Base-by-base conservation (phyloP, 2,113 vertebrate genomes). In the Rhinopomastus cyanomelas region DNA sequence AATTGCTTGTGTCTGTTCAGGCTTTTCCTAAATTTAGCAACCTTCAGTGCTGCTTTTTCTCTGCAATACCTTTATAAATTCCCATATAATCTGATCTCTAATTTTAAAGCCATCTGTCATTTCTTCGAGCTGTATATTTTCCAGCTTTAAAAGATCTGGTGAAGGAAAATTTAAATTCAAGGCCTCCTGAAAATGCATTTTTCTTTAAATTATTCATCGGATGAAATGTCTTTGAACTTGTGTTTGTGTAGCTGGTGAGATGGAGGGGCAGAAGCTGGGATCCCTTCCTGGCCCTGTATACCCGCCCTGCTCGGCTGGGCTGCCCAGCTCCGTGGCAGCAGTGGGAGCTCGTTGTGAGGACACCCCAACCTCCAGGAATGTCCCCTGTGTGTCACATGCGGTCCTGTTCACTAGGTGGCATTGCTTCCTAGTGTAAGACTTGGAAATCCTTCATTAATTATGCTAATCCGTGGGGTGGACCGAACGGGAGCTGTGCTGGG, bases 81-180 rank as follows among this genome's bases (percentile, higher is more conserved):
- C 92, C 32, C 30, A 23, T 91, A 76, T 94, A 87, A 95, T 92
- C 81, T 86, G 81, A 88, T 94, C 81, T 92, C 74, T 87, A 52
- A 87, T 94, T 92, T 89, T 93, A 94, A 95, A 95, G 64, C 82
- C 85, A 88, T 93, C 91, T 95, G 87, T 88, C 96, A 80, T 65
- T 90, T 88, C n/a, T 42, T 67, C 32, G 79, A 88, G 78, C 84
- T 51, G n/a, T 92, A 13, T 87, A 74, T 89, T 91, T 89, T 82
- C 72, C 57, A 94, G 88, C 55, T 89, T 91, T 92, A 68, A 87
- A 91, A 82, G 49, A 77, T 86, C 85, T 86, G 12, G 49, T 76
- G 80, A 94, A 95, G 74, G 88, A 67, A 92, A 94, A 93, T 90
- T 77, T 81, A 89, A 93, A 94, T 92, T 88, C 81, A 77, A 87